Conservation (phyloP, 1,140 invertebrate species). For the Anagrus nilaparvatae region DNA sequence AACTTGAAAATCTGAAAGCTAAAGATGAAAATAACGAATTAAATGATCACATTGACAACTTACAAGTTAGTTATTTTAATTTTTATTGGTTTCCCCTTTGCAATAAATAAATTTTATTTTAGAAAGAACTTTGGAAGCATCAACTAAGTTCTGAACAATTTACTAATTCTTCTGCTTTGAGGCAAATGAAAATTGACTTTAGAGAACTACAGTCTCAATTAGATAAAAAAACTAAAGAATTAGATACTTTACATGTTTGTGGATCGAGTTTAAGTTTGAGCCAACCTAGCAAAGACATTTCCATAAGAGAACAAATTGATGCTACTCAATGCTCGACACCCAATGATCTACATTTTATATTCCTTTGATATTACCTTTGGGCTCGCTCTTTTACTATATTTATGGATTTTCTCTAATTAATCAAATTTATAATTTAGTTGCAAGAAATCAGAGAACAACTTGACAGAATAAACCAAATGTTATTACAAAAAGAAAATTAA, state of each 20-base stretch:
- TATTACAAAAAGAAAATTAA: constrained; percentile 46
- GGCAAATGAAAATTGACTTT: constrained; percentile 46
- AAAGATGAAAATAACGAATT: constrained; percentile 41
- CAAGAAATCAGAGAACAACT: constrained; percentile 38
- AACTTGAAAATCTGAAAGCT: constrained; percentile 42
- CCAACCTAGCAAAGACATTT: constrained; percentile 70
- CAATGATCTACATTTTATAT: constrained; percentile 37
- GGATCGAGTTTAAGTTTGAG: constrained; percentile 48
- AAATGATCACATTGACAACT: constrained; percentile 41
- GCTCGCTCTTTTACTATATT: too few relatives aligned
- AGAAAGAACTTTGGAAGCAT: constrained; percentile 48
- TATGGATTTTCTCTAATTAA: too few relatives aligned
- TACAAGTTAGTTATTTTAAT: constrained; percentile 33
- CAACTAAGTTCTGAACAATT: constrained; percentile 46
- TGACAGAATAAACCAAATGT: constrained; percentile 35
- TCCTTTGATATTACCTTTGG: constrained; percentile 40
- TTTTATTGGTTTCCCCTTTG: not conserved
- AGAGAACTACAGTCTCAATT: constrained; percentile 49
- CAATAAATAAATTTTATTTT: constrained; percentile 8
- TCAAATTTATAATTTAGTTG: constrained; percentile 25
- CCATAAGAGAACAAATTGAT: constrained; percentile 53
- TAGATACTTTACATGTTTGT: constrained; percentile 58
- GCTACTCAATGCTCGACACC: constrained; percentile 34
- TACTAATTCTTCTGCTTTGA: constrained; percentile 41
- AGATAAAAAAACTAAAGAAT: constrained; percentile 53